Conservation (phyloP, 1,140 invertebrate species). For the Lepidurus apus region DNA sequence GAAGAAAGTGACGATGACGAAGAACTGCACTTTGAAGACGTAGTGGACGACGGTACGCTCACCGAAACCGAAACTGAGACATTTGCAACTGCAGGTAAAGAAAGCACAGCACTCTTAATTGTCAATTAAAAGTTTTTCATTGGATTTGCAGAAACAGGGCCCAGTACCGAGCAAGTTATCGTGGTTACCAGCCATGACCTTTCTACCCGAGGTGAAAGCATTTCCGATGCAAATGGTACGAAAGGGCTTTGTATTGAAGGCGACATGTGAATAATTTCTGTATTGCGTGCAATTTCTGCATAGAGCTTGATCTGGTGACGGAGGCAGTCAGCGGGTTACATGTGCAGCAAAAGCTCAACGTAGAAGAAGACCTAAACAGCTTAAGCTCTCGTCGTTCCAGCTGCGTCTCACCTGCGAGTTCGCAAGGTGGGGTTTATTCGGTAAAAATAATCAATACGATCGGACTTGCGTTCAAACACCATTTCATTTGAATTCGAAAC, state of each 20-base stretch:
- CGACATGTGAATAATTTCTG: neutral
- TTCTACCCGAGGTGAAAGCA: neutral
- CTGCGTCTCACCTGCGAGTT: conserved; percentile 72
- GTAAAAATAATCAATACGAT: conserved; percentile 50
- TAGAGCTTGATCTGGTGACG: neutral
- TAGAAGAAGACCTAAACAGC: conserved; percentile 40
- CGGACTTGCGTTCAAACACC: conserved; percentile 20
- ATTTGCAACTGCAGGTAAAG: neutral
- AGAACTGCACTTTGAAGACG: conserved; percentile 19
- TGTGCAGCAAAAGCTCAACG: conserved; percentile 27
- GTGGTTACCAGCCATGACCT: neutral
- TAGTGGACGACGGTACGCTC: neutral
- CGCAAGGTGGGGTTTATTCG: conserved; percentile 79
- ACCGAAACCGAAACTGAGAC: neutral
- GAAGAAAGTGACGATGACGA: conserved; percentile 22
- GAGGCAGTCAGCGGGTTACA: neutral
- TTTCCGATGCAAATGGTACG: neutral
- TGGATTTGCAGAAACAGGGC: neutral
- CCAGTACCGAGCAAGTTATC: neutral
- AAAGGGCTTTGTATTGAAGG: neutral
- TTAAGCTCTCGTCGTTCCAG: conserved; percentile 50
- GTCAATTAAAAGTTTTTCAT: neutral
- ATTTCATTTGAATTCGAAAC: conserved; percentile 23
- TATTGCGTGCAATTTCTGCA: too few species aligned
- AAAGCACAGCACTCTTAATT: neutral